These are phyloP conservation scores for Phalacrocorax carbo DNA, from an alignment of 2,113 vertebrate genomes.

Conservation along the genomic window DNA sequence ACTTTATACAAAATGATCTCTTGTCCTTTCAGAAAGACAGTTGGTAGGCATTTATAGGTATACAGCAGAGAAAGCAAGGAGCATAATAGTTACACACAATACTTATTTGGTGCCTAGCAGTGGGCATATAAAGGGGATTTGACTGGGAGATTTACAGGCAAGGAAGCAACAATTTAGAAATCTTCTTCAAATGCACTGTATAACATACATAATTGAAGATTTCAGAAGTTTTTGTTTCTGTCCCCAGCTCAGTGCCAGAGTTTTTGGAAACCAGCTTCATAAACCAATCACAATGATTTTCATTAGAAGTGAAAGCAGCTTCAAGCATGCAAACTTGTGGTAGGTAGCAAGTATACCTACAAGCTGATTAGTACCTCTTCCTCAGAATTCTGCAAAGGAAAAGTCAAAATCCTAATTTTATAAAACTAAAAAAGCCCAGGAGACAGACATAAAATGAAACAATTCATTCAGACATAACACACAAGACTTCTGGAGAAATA, in stretches of 20 bases:
- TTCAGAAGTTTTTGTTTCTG: neutral
- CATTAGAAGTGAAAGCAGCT: neutral
- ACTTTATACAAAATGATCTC: neutral
- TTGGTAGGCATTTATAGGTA: neutral
- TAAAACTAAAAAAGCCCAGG: neutral
- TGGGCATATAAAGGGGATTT: neutral
- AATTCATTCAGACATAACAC: neutral
- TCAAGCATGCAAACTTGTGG: neutral
- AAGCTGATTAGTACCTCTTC: neutral
- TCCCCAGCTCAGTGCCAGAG: neutral
- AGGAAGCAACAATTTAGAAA: neutral
- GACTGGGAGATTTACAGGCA: neutral
- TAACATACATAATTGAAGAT: neutral
- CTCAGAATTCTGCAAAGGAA: neutral
- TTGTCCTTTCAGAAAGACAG: neutral
- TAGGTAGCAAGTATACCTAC: neutral
- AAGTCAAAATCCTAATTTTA: neutral
- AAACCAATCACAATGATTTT: neutral
- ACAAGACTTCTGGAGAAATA: rapidly evolving
- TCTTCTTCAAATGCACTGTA: neutral
- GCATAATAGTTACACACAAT: neutral
- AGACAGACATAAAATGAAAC: neutral
- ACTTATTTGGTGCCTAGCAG: neutral
- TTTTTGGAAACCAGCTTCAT: neutral
- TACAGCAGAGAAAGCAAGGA: neutral